Conservation (phyloP, 2,797 vertebrate species). For the Picus viridis region DNA sequence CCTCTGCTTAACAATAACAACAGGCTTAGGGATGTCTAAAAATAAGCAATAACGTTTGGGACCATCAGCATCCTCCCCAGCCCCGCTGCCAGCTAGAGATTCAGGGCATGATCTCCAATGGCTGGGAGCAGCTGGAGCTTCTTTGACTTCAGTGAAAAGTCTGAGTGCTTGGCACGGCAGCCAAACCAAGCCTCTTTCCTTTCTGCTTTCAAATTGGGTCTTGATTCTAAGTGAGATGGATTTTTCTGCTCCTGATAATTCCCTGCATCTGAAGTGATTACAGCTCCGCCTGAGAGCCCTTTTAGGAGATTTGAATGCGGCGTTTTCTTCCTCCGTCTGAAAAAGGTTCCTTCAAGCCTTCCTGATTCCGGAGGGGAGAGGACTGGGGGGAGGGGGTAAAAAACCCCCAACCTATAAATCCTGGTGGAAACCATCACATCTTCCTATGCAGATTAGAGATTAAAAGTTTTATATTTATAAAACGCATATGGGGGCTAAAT, state of each 20-base stretch:
- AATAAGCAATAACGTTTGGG: constrained; percentile 29
- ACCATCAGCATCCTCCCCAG: constrained; percentile 36
- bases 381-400: not conserved
- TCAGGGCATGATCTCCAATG: constrained; percentile 56
- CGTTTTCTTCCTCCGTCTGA: constrained; percentile 57
- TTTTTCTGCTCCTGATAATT: constrained; percentile 73
- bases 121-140: constrained; percentile 59
- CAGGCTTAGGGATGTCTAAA: constrained; percentile 50
- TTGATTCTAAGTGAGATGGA: constrained; percentile 71
- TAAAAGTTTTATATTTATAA: constrained; percentile 57
- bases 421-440: no score
- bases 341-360: constrained; percentile 62
- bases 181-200: constrained; percentile 67
- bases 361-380: not conserved
- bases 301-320: constrained; percentile 63
- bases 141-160: constrained; percentile 63
- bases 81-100: not conserved
- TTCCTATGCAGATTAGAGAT: constrained; percentile 25
- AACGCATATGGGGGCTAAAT: constrained; percentile 18
- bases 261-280: constrained; percentile 73
- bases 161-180: constrained; percentile 57
- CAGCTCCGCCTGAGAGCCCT: constrained; percentile 67
- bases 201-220: constrained; percentile 65
- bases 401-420: no score
- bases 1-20: constrained; percentile 54